Conservation (phyloP, 2,113 vertebrate genomes). For the Murina feae region DNA sequence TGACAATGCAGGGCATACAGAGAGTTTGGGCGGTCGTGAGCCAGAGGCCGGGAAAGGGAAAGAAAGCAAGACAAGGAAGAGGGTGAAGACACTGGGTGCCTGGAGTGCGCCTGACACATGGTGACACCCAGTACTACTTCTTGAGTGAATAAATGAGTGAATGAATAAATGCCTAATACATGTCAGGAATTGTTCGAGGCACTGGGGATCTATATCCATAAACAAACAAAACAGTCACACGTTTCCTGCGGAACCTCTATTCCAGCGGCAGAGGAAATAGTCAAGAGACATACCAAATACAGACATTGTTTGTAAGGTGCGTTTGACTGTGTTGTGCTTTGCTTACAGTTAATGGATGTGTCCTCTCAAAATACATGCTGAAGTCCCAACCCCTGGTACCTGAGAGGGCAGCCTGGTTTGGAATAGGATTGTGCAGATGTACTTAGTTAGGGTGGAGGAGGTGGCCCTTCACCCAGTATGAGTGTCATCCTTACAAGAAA, state of each 20-base stretch:
- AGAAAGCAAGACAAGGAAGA: not conserved
- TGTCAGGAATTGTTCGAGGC: not conserved
- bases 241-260: not conserved
- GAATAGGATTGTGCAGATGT: not conserved
- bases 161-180: fast-evolving
- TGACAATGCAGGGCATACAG: not conserved
- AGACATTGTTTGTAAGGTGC: too few relatives aligned
- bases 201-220: not conserved
- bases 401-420: not conserved
- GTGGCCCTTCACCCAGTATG: not conserved
- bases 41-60: not conserved
- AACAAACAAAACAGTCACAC: too few relatives aligned
- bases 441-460: too few relatives aligned
- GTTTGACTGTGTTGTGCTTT: not conserved
- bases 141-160: not conserved
- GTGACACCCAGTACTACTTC: not conserved
- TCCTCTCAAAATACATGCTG: not conserved
- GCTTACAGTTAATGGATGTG: not conserved
- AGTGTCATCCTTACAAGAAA: not conserved
- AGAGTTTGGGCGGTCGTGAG: not conserved
- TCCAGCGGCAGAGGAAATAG: not conserved
- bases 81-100: not conserved
- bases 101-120: too few relatives aligned
- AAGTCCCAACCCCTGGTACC: not conserved
- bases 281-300: not conserved